Percentiles rank a stretch among this genome's conserved stretches.
phyloP scores from a whole-genome alignment of 2,113 vertebrate genomes.

The Sialia sialis region DNA sequence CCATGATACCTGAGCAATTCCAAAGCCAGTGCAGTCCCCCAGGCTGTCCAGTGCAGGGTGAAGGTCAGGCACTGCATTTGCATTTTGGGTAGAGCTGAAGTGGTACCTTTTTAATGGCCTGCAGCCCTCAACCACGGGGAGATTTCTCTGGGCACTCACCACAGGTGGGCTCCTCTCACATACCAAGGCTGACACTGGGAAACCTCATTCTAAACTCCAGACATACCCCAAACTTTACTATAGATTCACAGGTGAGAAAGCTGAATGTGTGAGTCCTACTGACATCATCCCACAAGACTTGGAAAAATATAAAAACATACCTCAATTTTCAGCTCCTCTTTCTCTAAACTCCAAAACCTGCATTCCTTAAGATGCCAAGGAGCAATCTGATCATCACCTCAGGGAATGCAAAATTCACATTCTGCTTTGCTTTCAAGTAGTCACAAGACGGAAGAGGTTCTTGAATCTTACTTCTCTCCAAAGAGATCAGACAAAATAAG shows the following conservation, averaged over 20 bases:
- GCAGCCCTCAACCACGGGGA: neutral
- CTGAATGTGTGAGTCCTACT: neutral
- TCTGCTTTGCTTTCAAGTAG: neutral
- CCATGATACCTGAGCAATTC: rapidly evolving
- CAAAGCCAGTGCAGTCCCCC: rapidly evolving
- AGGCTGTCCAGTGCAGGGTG: neutral
- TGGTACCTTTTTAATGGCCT: neutral
- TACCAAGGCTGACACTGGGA: neutral
- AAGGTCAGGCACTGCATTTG: neutral
- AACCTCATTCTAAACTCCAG: neutral
- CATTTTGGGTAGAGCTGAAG: neutral
- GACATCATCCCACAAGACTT: neutral
- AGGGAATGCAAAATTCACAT: neutral
- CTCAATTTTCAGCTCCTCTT: neutral
- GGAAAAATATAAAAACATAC: neutral
- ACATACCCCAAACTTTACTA: neutral
- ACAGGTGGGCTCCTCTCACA: neutral
- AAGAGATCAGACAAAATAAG: neutral
- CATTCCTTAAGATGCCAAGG: neutral
- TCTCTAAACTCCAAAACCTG: neutral
- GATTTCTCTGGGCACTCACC: neutral
- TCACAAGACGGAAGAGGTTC: neutral
- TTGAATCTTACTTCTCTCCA: neutral
- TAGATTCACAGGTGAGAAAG: neutral
- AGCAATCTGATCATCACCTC: neutral